A percentile compares a stretch with the other conserved stretches of the same genome.
Conservation (phyloP, 1,140 invertebrate genomes). For the Bicyclus anynana region DNA sequence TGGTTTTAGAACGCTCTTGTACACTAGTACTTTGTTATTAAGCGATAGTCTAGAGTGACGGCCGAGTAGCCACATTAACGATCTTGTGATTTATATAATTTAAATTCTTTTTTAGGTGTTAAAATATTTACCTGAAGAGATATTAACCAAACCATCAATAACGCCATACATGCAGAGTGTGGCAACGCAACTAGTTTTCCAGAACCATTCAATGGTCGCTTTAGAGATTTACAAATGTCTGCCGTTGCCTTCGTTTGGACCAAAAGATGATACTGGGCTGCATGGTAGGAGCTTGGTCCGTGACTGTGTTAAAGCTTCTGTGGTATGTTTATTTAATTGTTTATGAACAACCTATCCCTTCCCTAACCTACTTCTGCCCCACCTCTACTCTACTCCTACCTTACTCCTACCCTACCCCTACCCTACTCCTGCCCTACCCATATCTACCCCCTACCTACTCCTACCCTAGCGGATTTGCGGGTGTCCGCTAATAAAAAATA, state of each 20-base stretch:
- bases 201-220: conserved; percentile 61
- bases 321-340: conserved; percentile 40
- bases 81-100: not conserved
- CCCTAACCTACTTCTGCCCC: no score
- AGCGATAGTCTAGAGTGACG: no score
- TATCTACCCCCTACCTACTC: no score
- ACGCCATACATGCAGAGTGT: conserved; percentile 50
- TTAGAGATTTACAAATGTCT: conserved; percentile 67
- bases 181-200: conserved; percentile 45
- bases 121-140: conserved; percentile 43
- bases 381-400: no score
- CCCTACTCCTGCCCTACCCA: no score
- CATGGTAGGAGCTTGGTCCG: conserved; percentile 66
- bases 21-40: no score
- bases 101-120: conserved; percentile 47
- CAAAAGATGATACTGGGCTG: conserved; percentile 60
- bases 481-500: no score
- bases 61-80: no score
- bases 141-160: conserved; percentile 51
- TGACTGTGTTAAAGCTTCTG: conserved; percentile 69
- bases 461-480: no score
- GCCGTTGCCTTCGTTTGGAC: conserved; percentile 58
- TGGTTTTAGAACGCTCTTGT: no score
- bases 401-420: no score
- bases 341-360: no score